Evolutionary conservation across 2,113 vertebrate genomes (phyloP).

Genomic region (Daboia siamensis): DNA sequence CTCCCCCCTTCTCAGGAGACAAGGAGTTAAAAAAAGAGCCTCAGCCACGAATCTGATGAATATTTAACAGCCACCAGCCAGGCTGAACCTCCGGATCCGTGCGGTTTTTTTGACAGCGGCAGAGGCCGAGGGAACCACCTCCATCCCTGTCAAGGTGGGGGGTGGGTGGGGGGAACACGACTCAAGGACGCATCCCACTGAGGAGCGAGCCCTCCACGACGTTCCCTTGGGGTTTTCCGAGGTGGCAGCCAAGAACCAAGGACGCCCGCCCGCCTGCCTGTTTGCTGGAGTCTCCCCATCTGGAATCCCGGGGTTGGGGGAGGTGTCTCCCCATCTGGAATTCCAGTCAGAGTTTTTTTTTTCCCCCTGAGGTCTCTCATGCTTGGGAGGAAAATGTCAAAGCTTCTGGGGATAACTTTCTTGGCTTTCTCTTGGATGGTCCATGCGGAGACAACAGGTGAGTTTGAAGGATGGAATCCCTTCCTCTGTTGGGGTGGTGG

Average conservation of each 20-base stretch:
- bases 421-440: slow-evolving; percentile 54
- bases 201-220: neutral
- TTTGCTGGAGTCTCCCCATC: neutral
- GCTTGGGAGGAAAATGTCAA: slow-evolving; percentile 24
- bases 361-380: accelerated
- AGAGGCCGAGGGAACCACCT: slow-evolving; percentile 37
- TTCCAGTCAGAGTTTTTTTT: neutral
- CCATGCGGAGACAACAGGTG: slow-evolving; percentile 54
- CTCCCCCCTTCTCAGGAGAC: slow-evolving; percentile 47
- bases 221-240: neutral
- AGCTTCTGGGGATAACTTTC: slow-evolving; percentile 49
- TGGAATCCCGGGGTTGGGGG: neutral
- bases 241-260: neutral
- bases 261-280: neutral
- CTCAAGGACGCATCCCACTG: neutral
- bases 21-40: slow-evolving; percentile 63
- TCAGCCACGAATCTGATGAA: slow-evolving; percentile 59
- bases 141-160: slow-evolving; percentile 1
- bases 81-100: slow-evolving; percentile 52
- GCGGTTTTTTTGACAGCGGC: slow-evolving; percentile 25
- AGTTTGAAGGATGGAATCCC: neutral
- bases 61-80: slow-evolving; percentile 58
- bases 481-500: neutral
- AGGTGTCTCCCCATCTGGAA: neutral
- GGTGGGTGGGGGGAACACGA: neutral